phyloP scores from a whole-genome alignment of 2,888 invertebrate species.

The Andrena minutula region DNA sequence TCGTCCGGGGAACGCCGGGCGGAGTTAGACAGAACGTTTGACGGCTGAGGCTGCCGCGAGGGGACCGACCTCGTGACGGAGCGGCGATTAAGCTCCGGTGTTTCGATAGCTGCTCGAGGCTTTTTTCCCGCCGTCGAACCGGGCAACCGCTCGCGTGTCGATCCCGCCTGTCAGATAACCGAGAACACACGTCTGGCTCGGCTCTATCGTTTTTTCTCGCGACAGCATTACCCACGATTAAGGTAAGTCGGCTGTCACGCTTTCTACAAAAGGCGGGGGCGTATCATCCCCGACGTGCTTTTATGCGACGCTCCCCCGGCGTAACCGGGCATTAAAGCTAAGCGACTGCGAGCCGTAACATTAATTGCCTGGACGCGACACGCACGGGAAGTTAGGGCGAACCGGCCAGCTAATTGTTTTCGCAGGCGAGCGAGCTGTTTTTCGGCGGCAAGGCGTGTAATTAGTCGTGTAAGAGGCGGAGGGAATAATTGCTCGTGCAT shows the following conservation, averaged over 20 bases:
- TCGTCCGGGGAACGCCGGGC: background rate
- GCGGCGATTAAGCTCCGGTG: constrained; percentile 19
- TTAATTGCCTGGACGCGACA: background rate
- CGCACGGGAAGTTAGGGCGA: background rate
- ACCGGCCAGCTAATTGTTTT: background rate
- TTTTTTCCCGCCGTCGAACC: constrained; percentile 10
- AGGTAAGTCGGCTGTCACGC: constrained; percentile 43
- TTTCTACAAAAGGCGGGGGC: background rate
- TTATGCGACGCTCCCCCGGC: constrained; percentile 12
- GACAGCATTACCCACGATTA: constrained; percentile 29
- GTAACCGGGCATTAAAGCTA: background rate
- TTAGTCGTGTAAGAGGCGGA: too few relatives aligned
- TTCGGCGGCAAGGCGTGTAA: too few relatives aligned
- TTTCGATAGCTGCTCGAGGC: constrained; percentile 23
- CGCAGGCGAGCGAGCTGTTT: background rate
- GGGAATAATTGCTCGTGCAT: too few relatives aligned
- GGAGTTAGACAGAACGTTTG: background rate
- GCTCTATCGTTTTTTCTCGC: background rate
- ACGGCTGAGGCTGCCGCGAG: constrained; percentile 4
- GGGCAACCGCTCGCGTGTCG: constrained; percentile 23
- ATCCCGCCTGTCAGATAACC: constrained; percentile 35
- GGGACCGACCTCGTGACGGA: constrained; percentile 10
- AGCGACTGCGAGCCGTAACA: background rate
- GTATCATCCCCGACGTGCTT: background rate
- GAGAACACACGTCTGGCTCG: constrained; percentile 13